These are phyloP conservation scores for Tinamus guttatus DNA, from an alignment of 2,113 vertebrate genomes.

Conservation along the genomic window DNA sequence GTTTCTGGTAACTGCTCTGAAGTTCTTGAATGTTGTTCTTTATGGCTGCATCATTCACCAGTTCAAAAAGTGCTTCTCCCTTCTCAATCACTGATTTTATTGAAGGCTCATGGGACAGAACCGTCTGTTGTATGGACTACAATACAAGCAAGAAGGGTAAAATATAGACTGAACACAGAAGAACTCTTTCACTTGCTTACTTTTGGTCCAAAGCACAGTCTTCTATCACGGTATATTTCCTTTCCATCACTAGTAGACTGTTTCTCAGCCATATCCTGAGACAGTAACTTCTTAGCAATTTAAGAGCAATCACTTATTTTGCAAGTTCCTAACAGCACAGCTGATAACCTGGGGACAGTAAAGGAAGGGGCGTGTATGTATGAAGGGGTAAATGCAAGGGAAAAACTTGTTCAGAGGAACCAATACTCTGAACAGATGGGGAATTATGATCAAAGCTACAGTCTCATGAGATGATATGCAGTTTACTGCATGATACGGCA, in stretches of 20 bases:
- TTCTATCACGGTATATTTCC: background rate
- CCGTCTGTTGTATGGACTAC: slow-evolving; percentile 90
- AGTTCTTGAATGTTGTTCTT: slow-evolving; percentile 85
- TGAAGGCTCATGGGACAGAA: slow-evolving; percentile 89
- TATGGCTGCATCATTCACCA: slow-evolving; percentile 83
- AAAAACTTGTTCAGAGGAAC: background rate
- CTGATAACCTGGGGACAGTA: background rate
- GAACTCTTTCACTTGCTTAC: background rate
- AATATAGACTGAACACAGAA: background rate
- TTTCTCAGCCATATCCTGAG: background rate
- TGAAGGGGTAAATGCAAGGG: background rate
- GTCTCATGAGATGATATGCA: background rate
- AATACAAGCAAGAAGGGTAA: slow-evolving; percentile 14
- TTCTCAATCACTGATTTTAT: slow-evolving; percentile 91
- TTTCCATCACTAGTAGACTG: background rate
- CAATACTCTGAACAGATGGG: background rate
- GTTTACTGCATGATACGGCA: background rate
- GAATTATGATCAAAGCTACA: background rate
- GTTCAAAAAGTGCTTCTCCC: slow-evolving; percentile 85
- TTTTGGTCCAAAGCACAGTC: background rate
- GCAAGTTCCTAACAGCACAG: background rate
- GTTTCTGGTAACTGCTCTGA: slow-evolving; percentile 85
- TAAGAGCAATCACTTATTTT: background rate
- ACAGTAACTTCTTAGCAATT: background rate
- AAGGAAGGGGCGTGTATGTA: background rate